Percentiles rank a stretch among this genome's conserved stretches.
Evolutionary conservation across 2,888 invertebrate species (phyloP).

Genomic region (Coenonympha arcania): DNA sequence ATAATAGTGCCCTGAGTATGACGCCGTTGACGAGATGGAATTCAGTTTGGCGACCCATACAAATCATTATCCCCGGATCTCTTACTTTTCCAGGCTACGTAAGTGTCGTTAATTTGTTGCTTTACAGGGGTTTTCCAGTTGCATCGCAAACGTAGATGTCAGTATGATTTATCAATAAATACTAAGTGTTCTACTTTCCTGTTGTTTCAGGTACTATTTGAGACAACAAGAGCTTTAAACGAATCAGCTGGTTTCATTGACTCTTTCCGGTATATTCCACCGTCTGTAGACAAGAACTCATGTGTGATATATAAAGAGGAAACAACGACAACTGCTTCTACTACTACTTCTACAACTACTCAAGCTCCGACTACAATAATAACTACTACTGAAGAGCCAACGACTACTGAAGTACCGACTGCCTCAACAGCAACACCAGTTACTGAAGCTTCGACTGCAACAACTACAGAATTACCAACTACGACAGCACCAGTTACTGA

Average conservation of each 20-base stretch:
- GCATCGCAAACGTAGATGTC: background rate
- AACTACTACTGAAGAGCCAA: background rate
- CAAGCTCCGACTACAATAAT: background rate
- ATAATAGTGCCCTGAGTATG: constrained; percentile 9
- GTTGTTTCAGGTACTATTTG: constrained; percentile 18
- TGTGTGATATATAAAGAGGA: constrained; percentile 16
- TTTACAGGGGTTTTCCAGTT: background rate
- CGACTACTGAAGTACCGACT: no score
- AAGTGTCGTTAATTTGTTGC: constrained; percentile 25
- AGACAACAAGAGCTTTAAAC: constrained; percentile 1
- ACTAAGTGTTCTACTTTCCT: no score
- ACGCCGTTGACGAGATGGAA: constrained; percentile 21
- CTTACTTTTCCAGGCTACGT: constrained; percentile 35
- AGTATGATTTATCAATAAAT: no score
- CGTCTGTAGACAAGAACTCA: constrained; percentile 1
- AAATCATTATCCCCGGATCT: constrained; percentile 19
- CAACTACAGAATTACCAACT: no score
- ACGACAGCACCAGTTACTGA: no score
- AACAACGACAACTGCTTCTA: no score
- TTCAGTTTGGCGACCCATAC: constrained; percentile 34
- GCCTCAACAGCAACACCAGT: background rate
- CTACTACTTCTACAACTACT: background rate
- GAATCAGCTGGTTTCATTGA: constrained; percentile 16
- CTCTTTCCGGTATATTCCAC: constrained; percentile 16
- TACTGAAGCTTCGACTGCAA: background rate